These are phyloP conservation scores for Herpailurus yagouaroundi DNA, from an alignment of 2,113 vertebrate species.

Conservation along the genomic window DNA sequence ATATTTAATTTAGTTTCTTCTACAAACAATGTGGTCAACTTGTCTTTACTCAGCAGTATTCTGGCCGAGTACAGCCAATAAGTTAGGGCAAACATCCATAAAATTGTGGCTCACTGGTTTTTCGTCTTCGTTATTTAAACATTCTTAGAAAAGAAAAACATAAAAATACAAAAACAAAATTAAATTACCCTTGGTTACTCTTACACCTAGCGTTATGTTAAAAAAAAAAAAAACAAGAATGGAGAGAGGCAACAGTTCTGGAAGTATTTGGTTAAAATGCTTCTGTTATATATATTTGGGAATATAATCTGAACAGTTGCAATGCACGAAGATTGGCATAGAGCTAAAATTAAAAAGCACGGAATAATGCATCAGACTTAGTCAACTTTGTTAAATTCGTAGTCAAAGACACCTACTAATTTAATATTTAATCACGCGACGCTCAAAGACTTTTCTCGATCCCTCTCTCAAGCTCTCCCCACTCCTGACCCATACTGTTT, in stretches of 20 bases:
- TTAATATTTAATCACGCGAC: neutral
- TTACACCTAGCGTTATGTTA: neutral
- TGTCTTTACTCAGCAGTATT: slow-evolving; percentile 10
- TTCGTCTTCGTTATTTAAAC: neutral
- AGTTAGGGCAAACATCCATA: neutral
- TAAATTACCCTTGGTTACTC: neutral
- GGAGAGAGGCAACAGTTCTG: neutral
- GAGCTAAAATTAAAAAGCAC: neutral
- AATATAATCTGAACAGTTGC: neutral
- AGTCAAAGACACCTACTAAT: neutral
- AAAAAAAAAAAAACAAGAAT: neutral
- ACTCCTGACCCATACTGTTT: neutral
- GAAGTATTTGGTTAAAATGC: neutral
- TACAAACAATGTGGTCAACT: neutral
- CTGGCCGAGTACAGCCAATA: fast-evolving
- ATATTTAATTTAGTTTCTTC: neutral
- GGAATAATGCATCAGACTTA: neutral
- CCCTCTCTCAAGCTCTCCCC: neutral
- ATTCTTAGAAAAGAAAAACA: neutral
- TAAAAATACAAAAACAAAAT: neutral
- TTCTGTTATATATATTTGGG: no score
- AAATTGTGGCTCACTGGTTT: neutral
- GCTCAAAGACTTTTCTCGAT: neutral
- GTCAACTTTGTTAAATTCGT: neutral
- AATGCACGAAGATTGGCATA: neutral